These are phyloP conservation scores for Phymorhynchus buccinoides DNA, from an alignment of 1,140 invertebrate genomes.

Conservation along the genomic window DNA sequence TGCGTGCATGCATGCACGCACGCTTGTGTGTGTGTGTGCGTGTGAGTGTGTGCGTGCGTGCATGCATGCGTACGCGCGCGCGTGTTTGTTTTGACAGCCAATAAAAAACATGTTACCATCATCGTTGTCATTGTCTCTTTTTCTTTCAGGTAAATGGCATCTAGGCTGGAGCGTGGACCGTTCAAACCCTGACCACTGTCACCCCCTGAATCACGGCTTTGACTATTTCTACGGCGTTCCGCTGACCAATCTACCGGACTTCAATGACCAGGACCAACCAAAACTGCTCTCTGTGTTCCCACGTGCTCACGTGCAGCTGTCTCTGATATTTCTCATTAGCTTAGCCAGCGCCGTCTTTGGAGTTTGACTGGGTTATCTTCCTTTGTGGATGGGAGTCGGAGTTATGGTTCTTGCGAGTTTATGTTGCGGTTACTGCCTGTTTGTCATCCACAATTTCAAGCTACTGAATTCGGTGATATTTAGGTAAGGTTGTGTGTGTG, in stretches of 20 bases:
- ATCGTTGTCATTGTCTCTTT: too few species aligned
- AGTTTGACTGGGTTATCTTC: slow-evolving; percentile 23
- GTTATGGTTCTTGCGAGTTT: slow-evolving; percentile 29
- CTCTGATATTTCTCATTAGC: slow-evolving; percentile 37
- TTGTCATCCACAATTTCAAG: slow-evolving; percentile 54
- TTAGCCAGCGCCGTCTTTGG: slow-evolving; percentile 14
- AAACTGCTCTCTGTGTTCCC: slow-evolving; percentile 39
- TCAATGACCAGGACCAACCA: slow-evolving; percentile 57
- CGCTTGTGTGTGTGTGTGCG: too few species aligned
- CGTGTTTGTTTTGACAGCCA: too few species aligned
- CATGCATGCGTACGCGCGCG: too few species aligned
- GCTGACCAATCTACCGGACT: slow-evolving; percentile 73
- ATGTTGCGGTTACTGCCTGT: slow-evolving; percentile 38
- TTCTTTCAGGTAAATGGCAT: slow-evolving; percentile 76
- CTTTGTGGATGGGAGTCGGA: slow-evolving; percentile 19
- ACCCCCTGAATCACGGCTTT: slow-evolving; percentile 75
- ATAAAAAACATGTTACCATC: too few species aligned
- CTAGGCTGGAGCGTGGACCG: slow-evolving; percentile 68
- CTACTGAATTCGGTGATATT: slow-evolving; percentile 61
- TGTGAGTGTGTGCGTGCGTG: neutral
- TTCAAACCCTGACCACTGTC: slow-evolving; percentile 67
- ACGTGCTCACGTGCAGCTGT: slow-evolving; percentile 20
- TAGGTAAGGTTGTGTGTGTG: slow-evolving; percentile 20
- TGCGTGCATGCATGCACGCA: too few species aligned
- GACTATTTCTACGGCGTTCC: slow-evolving; percentile 75